Evolutionary conservation across 1,140 invertebrate species (phyloP).

Genomic region (Drosophila kanapiae): DNA sequence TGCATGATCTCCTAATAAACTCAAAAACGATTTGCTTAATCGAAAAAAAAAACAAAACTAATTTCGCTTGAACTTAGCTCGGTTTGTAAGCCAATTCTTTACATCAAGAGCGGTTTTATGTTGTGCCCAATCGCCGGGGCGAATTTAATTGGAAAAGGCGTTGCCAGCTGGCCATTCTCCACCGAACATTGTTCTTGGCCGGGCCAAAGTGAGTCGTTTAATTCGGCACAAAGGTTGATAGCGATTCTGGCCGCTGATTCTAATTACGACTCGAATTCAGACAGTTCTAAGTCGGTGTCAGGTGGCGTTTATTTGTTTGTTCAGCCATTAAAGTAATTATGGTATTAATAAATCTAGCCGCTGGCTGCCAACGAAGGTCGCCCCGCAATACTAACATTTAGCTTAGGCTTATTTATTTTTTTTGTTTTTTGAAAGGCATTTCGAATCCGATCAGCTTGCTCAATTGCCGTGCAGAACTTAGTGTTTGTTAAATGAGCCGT

Average conservation of each 20-base stretch:
- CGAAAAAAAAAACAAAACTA: conserved; percentile 13
- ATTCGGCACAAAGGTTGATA: conserved; percentile 25
- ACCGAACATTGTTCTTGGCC: conserved; percentile 31
- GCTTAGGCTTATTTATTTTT: not conserved
- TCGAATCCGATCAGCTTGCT: conserved; percentile 30
- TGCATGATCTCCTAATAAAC: conserved; percentile 3
- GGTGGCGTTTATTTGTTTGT: conserved; percentile 37
- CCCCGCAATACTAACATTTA: conserved; percentile 31
- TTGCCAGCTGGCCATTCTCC: conserved; percentile 40
- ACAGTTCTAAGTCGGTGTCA: conserved; percentile 5
- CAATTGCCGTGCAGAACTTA: conserved; percentile 42
- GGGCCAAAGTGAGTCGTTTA: conserved; percentile 18
- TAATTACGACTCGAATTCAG: conserved; percentile 3
- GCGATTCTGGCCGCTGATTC: conserved; percentile 7
- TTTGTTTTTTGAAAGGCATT: conserved; percentile 46
- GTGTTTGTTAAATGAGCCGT: conserved; percentile 41
- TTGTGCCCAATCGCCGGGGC: conserved; percentile 50
- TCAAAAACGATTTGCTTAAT: not conserved
- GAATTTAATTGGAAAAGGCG: conserved; percentile 65
- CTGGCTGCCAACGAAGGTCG: conserved; percentile 31
- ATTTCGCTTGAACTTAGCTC: conserved; percentile 25
- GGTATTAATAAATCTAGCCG: conserved; percentile 43
- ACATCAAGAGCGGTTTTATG: conserved; percentile 23
- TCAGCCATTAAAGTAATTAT: conserved; percentile 30
- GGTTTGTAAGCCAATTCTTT: conserved; percentile 25